These are phyloP conservation scores for Tineola bisselliella DNA, from an alignment of 2,888 invertebrate species.

Conservation along the genomic window DNA sequence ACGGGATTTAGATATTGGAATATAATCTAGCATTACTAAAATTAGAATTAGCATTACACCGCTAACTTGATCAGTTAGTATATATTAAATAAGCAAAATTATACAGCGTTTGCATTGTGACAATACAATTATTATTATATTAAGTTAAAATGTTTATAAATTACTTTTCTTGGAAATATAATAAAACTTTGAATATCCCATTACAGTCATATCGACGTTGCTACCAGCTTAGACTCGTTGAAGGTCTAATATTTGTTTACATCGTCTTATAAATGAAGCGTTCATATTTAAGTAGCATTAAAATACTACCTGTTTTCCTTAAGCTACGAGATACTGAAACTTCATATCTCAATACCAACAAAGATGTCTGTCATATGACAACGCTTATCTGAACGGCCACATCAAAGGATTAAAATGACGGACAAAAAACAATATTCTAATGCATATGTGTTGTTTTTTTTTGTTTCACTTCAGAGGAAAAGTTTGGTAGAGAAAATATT, in stretches of 20 bases:
- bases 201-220: background rate
- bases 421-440: background rate
- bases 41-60: background rate
- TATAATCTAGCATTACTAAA: background rate
- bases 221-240: background rate
- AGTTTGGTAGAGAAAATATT: too few relatives aligned
- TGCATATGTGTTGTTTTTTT: background rate
- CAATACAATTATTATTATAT: too few relatives aligned
- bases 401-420: conserved; percentile 2
- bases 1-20: conserved; percentile 5
- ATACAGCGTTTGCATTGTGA: too few relatives aligned
- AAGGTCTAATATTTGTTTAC: background rate
- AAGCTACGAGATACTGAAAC: background rate
- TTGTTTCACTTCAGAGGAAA: too few relatives aligned
- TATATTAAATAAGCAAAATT: background rate
- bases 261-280: background rate
- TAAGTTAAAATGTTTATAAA: background rate
- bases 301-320: conserved; percentile 4
- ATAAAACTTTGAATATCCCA: background rate
- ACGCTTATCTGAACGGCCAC: conserved; percentile 9
- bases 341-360: conserved; percentile 11
- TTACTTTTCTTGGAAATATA: background rate
- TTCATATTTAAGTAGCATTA: background rate
- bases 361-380: conserved; percentile 8
- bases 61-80: too few relatives aligned